Evolutionary conservation across 2,888 invertebrate genomes (phyloP).

Genomic region (Tineola bisselliella): DNA sequence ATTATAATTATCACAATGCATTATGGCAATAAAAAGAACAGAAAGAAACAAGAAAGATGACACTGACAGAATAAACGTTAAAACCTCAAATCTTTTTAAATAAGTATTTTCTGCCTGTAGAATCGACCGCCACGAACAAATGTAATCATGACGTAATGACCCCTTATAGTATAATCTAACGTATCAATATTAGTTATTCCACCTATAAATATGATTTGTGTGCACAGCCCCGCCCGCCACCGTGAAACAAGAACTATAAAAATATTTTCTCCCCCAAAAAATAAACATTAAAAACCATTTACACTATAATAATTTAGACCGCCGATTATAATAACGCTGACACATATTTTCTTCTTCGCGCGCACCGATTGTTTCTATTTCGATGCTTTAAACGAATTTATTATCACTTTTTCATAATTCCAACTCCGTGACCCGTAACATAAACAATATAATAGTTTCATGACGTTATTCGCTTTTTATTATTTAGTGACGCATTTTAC

Average conservation of each 20-base stretch:
- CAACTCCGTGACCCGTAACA: constrained; percentile 26
- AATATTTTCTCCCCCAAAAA: constrained; percentile 37
- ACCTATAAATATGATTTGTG: constrained; percentile 55
- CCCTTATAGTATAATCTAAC: not conserved
- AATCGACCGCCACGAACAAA: too few species aligned
- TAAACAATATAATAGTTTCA: constrained; percentile 12
- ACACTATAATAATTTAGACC: constrained; percentile 62
- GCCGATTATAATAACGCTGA: constrained; percentile 61
- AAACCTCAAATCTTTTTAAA: too few species aligned
- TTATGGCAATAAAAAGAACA: too few species aligned
- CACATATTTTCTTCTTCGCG: constrained; percentile 64
- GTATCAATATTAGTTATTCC: not conserved
- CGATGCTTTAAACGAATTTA: not conserved
- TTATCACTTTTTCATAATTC: constrained; percentile 41
- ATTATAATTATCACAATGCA: too few species aligned
- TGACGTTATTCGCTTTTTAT: not conserved
- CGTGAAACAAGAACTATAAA: constrained; percentile 50
- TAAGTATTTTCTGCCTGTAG: too few species aligned
- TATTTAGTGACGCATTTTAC: not conserved
- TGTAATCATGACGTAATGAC: too few species aligned
- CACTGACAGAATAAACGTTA: too few species aligned
- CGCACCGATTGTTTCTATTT: constrained; percentile 47
- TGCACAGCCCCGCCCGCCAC: constrained; percentile 30
- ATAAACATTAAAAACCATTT: constrained; percentile 50
- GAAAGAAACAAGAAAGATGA: too few species aligned